Conservation (phyloP, 2,797 vertebrate species). For the Onychomys leucogaster region DNA sequence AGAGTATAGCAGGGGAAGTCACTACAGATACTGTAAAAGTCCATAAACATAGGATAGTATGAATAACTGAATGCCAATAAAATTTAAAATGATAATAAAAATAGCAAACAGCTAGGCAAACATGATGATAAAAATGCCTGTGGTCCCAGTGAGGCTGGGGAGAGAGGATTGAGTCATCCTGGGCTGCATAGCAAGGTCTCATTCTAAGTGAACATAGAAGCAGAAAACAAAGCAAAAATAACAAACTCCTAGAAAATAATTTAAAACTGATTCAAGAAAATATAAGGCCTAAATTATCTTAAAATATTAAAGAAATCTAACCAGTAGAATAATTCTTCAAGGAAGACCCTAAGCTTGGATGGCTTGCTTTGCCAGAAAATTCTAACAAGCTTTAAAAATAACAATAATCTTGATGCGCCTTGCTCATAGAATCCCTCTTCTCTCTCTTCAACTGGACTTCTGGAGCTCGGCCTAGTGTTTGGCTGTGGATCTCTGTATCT, state of each 20-base stretch:
- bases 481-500: too few relatives aligned
- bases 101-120: not conserved
- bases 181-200: not conserved
- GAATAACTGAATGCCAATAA: not conserved
- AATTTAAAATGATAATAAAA: not conserved
- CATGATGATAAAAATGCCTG: not conserved
- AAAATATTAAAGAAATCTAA: not conserved
- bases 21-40: too few relatives aligned
- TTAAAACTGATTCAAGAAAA: conserved; percentile 25
- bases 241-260: not conserved
- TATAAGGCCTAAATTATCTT: not conserved
- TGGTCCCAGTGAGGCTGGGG: not conserved
- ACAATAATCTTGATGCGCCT: too few relatives aligned
- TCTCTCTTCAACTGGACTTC: too few relatives aligned
- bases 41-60: not conserved
- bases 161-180: not conserved
- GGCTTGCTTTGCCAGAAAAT: not conserved
- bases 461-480: too few relatives aligned
- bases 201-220: not conserved
- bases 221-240: not conserved
- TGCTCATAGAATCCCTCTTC: too few relatives aligned
- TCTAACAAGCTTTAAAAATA: not conserved
- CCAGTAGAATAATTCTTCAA: not conserved
- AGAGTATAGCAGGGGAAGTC: not conserved
- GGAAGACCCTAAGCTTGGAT: not conserved